phyloP scores from a whole-genome alignment of 2,113 vertebrate genomes.

The Arenaria interpres region DNA sequence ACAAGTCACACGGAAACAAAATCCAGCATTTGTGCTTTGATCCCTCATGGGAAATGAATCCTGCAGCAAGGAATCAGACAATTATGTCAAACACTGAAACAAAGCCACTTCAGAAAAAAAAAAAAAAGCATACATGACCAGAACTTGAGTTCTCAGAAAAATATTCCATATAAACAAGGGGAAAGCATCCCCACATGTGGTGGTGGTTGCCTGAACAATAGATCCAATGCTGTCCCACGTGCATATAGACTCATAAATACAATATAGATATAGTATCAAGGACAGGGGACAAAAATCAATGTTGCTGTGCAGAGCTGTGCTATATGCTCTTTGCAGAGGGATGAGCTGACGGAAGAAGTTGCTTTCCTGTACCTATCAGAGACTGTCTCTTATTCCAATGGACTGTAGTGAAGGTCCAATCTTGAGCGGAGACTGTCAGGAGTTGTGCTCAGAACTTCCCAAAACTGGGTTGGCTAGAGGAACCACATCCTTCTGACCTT shows the following conservation, averaged over 20 bases:
- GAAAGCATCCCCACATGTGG: background rate
- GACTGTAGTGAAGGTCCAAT: background rate
- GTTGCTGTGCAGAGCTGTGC: background rate
- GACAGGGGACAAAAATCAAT: background rate
- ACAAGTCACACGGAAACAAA: background rate
- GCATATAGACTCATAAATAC: background rate
- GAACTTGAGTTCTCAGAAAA: background rate
- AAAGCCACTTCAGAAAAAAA: accelerated
- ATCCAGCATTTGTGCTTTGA: background rate
- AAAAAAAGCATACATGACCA: background rate
- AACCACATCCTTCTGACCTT: background rate
- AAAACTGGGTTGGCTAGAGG: background rate
- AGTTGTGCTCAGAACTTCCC: background rate
- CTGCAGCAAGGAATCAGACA: background rate
- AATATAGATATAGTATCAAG: background rate
- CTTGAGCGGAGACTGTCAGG: background rate
- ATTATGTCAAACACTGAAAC: background rate
- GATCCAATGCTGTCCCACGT: background rate
- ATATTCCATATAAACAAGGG: background rate
- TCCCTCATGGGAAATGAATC: background rate
- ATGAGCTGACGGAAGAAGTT: background rate
- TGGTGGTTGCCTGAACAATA: background rate
- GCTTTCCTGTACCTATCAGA: background rate
- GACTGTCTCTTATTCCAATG: background rate
- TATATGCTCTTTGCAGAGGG: background rate